phyloP scores from a whole-genome alignment of 2,113 vertebrate genomes.

The Notothenia coriiceps region DNA sequence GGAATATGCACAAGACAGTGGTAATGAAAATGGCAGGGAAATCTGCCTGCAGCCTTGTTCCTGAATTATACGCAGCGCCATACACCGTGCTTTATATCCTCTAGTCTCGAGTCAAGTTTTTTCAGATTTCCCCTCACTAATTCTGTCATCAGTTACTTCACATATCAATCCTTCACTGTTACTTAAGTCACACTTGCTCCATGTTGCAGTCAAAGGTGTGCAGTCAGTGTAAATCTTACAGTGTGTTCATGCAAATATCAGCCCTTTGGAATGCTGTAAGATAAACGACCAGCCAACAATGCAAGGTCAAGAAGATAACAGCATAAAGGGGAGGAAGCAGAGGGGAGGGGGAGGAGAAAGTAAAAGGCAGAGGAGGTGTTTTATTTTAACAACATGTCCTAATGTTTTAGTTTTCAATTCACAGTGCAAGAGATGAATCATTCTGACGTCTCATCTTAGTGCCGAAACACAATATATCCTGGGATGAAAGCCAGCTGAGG shows the following conservation, averaged over 20 bases:
- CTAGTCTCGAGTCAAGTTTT: slow-evolving; percentile 12
- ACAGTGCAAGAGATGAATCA: slow-evolving; percentile 8
- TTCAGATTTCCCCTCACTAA: slow-evolving; percentile 1
- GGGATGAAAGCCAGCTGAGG: slow-evolving; percentile 39
- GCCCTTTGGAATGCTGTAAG: slow-evolving; percentile 6
- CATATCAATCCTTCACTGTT: not conserved
- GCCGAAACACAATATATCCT: not conserved
- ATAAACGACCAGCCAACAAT: slow-evolving; percentile 17
- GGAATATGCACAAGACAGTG: slow-evolving; percentile 56
- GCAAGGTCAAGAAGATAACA: slow-evolving; percentile 57
- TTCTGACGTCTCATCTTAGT: slow-evolving; percentile 3
- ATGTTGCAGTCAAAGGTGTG: not conserved
- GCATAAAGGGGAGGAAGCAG: not conserved
- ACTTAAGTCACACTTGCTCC: rapidly evolving
- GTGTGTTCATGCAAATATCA: slow-evolving; percentile 6
- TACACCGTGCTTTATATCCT: slow-evolving; percentile 11
- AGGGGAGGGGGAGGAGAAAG: not conserved
- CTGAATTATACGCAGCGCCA: not conserved
- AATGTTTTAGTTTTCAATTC: slow-evolving; percentile 9
- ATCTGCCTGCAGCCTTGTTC: slow-evolving; percentile 35
- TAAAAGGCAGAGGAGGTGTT: slow-evolving; percentile 4
- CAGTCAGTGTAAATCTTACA: not conserved
- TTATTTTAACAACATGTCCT: not conserved
- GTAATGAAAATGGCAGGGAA: slow-evolving; percentile 39
- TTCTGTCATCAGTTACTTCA: not conserved